These are phyloP conservation scores for Sipunculus nudus DNA, from an alignment of 2,888 invertebrate species.

Conservation along the genomic window DNA sequence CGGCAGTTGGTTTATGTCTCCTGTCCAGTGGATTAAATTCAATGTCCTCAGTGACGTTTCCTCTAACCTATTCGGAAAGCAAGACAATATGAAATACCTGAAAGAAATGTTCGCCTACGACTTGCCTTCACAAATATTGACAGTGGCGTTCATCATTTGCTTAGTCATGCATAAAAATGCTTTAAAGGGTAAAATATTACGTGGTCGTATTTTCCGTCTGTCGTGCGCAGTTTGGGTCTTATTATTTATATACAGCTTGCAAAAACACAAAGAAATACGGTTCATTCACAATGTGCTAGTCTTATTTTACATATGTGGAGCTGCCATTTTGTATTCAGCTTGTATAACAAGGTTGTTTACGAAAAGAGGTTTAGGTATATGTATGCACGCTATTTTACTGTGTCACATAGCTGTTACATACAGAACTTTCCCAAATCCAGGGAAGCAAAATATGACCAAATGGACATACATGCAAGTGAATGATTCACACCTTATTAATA, in stretches of 20 bases:
- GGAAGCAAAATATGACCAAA: background rate
- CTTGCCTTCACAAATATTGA: slow-evolving; percentile 7
- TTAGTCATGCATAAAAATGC: background rate
- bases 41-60: slow-evolving; percentile 45
- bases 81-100: slow-evolving; percentile 24
- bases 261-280: slow-evolving; percentile 51
- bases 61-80: slow-evolving; percentile 37
- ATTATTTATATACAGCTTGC: slow-evolving; percentile 43
- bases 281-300: slow-evolving; percentile 50
- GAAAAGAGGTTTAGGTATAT: no score
- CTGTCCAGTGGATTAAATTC: slow-evolving; percentile 53
- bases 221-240: slow-evolving; percentile 1
- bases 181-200: no score
- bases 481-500: slow-evolving; percentile 14
- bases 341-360: no score
- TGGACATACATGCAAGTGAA: slow-evolving; percentile 15
- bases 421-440: slow-evolving; percentile 6
- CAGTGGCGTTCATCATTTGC: background rate
- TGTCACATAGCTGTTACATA: background rate
- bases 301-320: slow-evolving; percentile 40
- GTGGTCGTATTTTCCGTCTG: background rate
- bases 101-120: slow-evolving; percentile 26
- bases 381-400: no score
- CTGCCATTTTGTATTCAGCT: slow-evolving; percentile 21
- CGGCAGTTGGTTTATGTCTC: slow-evolving; percentile 46